Evolutionary conservation across 23 tunicate species (phyloP), one percentile per base, ranked within the genome.

Genomic region (Halocynthia aurantium): DNA sequence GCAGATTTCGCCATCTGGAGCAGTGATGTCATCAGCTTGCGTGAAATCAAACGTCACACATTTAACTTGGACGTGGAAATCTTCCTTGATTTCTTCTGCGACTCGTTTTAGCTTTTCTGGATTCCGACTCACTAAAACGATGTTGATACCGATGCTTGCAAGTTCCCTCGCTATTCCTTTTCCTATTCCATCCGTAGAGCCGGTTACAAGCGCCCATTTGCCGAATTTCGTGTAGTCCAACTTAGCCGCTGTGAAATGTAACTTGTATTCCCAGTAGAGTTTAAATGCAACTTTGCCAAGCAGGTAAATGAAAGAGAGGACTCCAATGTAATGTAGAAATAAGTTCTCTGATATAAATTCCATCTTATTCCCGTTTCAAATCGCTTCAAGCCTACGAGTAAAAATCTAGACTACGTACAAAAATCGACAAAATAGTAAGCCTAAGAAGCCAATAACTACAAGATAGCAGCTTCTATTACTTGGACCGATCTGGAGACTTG

Each of bases 121-220:
- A 73, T 73, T 91, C 40, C 97, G 76, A 65, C 97, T 91, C 21
- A 91, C 78, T 13, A 91, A 54, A 61, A 85, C 84, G 62, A 91
- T 85, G 51, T 91, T 91, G 49, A 86, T 84, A 0, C 90, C 87
- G 0, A 64, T 52, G 57, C 77, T 86, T 10, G 97, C 97, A 7
- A 91, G 80, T 13, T 85, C 73, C 17, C 81, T 51, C 12, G 84
- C 90, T 67, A 81, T 86, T n/a, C 87, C 87, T 58, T 81, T 85
- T 6, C 97, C 97, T 62, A 91, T 91, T 7, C 97, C 97, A 82
- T 91, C 97, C 0, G 97, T 91, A 61, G 87, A 81, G 0, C 97
- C 97, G 51, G 97, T 91, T 6, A 91, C 87, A 2, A 91, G 83
- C n/a, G 97, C 86, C 97, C 97, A 91, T 6, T 22, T 63, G 10